Conservation (phyloP, 92 coral and sea anemone genomes). For the Heteractis magnifica region DNA sequence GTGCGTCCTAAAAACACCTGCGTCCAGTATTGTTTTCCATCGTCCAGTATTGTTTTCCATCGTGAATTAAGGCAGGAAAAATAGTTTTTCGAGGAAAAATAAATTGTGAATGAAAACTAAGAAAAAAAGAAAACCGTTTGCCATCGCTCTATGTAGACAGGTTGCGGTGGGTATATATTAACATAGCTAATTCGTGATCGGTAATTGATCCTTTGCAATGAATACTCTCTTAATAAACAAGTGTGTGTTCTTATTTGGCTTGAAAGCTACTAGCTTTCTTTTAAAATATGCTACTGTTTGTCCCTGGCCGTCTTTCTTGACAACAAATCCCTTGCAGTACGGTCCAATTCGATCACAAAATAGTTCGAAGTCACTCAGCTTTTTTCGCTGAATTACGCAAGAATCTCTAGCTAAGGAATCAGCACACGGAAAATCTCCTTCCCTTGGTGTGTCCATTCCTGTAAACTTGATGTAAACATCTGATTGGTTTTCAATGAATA, state of each 20-base stretch:
- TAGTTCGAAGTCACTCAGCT: conserved; percentile 16
- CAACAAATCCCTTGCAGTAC: conserved; percentile 40
- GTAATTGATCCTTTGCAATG: not conserved
- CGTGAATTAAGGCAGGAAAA: no score
- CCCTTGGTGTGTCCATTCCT: conserved; percentile 7
- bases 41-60: no score
- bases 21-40: no score
- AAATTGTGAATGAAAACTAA: no score
- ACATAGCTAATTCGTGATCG: no score
- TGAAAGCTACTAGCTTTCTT: not conserved
- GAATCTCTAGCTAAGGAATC: conserved; percentile 20
- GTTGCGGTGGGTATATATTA: no score
- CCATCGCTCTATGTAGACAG: no score
- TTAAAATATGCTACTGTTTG: not conserved
- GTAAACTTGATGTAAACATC: conserved; percentile 9
- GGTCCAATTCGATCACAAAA: conserved; percentile 36
- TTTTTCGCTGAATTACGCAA: conserved; percentile 22
- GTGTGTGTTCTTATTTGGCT: not conserved
- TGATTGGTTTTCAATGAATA: not conserved
- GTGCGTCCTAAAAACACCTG: no score
- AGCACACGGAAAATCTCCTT: conserved; percentile 40
- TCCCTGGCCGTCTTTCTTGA: not conserved
- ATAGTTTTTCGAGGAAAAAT: no score
- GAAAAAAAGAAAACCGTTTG: no score
- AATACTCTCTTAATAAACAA: conserved; percentile 3